phyloP scores from a whole-genome alignment of 35 echinoderm and acorn worm genomes.

The Apostichopus californicus region DNA sequence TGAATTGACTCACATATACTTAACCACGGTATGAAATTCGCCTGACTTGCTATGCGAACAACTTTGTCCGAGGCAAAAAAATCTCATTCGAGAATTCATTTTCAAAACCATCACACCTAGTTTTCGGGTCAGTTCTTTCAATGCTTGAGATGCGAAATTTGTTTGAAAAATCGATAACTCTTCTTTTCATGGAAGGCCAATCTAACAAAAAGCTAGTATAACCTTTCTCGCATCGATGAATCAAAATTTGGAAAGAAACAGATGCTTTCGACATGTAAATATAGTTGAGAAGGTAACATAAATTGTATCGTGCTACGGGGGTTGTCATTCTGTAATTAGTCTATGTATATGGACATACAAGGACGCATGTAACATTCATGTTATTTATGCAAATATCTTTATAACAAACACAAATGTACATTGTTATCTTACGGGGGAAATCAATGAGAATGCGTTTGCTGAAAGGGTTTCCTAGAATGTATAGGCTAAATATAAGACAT shows the following conservation, averaged over 20 bases:
- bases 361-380: too few species aligned
- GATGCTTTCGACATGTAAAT: not conserved
- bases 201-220: not conserved
- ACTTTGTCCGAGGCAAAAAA: not conserved
- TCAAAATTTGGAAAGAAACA: not conserved
- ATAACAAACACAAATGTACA: too few species aligned
- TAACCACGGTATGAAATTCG: not conserved
- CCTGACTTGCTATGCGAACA: not conserved
- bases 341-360: too few species aligned
- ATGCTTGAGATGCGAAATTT: slow-evolving; percentile 8
- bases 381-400: too few species aligned
- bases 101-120: slow-evolving; percentile 1
- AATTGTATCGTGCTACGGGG: not conserved
- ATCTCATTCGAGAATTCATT: not conserved
- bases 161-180: slow-evolving; percentile 4
- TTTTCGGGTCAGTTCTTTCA: slow-evolving; percentile 13
- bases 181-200: not conserved
- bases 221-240: not conserved
- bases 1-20: too few species aligned
- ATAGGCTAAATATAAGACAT: too few species aligned
- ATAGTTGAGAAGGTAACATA: not conserved
- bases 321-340: too few species aligned
- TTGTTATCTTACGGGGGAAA: too few species aligned
- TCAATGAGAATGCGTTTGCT: too few species aligned
- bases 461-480: too few species aligned